phyloP scores from a whole-genome alignment of 2,797 vertebrate species.

The Crenichthys baileyi region DNA sequence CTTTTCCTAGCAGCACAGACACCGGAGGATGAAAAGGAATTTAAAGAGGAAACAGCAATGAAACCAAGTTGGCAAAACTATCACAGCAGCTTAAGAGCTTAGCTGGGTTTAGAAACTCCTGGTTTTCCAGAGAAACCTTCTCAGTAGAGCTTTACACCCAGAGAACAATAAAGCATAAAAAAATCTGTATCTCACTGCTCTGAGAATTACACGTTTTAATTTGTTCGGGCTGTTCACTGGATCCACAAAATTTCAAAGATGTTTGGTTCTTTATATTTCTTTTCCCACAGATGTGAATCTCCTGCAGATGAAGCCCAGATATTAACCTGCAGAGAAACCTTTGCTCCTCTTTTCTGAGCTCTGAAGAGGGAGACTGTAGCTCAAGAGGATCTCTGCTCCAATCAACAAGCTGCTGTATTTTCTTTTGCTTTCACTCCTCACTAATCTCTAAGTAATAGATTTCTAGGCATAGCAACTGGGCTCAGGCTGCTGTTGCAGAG shows the following conservation, averaged over 20 bases:
- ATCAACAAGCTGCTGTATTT: neutral
- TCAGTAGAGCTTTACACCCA: constrained; percentile 26
- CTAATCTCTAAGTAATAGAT: neutral
- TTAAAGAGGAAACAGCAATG: constrained; percentile 31
- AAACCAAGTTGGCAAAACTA: constrained; percentile 71
- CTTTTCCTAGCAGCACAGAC: neutral
- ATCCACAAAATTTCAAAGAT: neutral
- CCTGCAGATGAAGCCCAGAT: neutral
- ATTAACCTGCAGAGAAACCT: neutral
- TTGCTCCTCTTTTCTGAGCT: neutral
- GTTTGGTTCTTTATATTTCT: neutral
- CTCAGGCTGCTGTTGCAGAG: constrained; percentile 27
- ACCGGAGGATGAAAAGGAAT: constrained; percentile 7
- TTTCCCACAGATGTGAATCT: neutral
- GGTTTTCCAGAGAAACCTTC: constrained; percentile 73
- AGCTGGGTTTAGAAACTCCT: constrained; percentile 68
- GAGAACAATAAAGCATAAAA: constrained; percentile 8
- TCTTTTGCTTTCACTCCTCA: neutral
- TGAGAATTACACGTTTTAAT: constrained; percentile 27
- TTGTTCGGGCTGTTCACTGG: neutral
- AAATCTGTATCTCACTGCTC: too few relatives aligned
- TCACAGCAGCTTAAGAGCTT: constrained; percentile 79
- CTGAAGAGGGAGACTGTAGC: neutral
- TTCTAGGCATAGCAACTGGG: constrained; percentile 15
- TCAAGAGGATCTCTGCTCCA: neutral